These are phyloP conservation scores for Erebia ligea DNA, from an alignment of 2,888 invertebrate genomes.

Conservation along the genomic window DNA sequence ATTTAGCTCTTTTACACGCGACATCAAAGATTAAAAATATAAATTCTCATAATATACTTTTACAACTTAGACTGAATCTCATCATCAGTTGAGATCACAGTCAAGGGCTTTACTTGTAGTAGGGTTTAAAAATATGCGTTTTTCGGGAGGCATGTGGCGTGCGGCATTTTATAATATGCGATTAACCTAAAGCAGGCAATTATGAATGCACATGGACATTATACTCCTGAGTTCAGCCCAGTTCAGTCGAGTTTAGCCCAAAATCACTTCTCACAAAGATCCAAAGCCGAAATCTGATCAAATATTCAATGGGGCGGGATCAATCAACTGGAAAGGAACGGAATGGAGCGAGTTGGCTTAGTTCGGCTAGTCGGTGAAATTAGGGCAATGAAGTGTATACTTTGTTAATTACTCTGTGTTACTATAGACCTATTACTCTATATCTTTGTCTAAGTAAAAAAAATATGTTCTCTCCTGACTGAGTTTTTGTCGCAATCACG, in stretches of 20 bases:
- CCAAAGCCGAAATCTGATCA: slow-evolving; percentile 17
- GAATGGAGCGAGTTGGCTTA: slow-evolving; percentile 3
- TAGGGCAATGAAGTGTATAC: slow-evolving; percentile 6
- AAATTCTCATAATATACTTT: too few relatives aligned
- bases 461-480: too few relatives aligned
- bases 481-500: too few relatives aligned
- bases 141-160: background rate
- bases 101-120: too few relatives aligned
- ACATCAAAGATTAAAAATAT: too few relatives aligned
- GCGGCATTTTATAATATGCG: background rate
- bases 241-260: slow-evolving; percentile 1
- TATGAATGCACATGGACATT: slow-evolving; percentile 3
- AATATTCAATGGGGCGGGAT: slow-evolving; percentile 11
- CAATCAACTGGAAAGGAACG: slow-evolving; percentile 15
- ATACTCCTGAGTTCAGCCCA: background rate
- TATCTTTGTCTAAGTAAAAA: background rate
- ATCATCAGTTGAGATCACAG: too few relatives aligned
- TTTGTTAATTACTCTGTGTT: background rate
- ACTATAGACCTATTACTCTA: background rate
- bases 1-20: too few relatives aligned
- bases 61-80: too few relatives aligned
- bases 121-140: too few relatives aligned
- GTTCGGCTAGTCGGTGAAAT: slow-evolving; percentile 11
- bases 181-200: background rate
- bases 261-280: slow-evolving; percentile 34